These are phyloP conservation scores for Caenorhabditis inopinata DNA, from an alignment of 1,140 invertebrate species.

Conservation along the genomic window DNA sequence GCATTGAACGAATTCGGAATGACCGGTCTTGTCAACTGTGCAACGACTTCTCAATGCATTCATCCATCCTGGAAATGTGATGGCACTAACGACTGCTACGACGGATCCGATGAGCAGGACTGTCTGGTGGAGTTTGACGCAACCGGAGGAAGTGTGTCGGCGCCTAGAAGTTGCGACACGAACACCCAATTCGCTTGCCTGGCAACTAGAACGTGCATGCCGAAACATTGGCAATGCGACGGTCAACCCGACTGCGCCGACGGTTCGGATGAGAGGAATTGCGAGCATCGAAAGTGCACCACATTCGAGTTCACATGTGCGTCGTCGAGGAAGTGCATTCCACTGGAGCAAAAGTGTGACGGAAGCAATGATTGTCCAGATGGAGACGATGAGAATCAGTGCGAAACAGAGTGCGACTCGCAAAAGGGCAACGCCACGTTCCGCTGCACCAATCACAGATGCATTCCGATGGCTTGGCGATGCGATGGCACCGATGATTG, in stretches of 20 bases:
- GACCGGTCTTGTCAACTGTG: background rate
- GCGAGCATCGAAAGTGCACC: slow-evolving; percentile 58
- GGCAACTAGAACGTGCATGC: slow-evolving; percentile 68
- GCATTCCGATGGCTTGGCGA: slow-evolving; percentile 83
- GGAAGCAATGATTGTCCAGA: slow-evolving; percentile 38
- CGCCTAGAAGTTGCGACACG: background rate
- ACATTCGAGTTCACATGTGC: slow-evolving; percentile 25
- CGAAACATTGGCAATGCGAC: slow-evolving; percentile 63
- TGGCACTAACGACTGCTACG: slow-evolving; percentile 69
- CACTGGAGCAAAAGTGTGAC: slow-evolving; percentile 28
- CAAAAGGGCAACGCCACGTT: slow-evolving; percentile 3
- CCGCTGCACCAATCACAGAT: slow-evolving; percentile 77
- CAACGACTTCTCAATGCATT: slow-evolving; percentile 37
- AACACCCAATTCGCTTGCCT: slow-evolving; percentile 14
- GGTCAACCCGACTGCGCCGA: slow-evolving; percentile 63
- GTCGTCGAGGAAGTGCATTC: slow-evolving; percentile 18
- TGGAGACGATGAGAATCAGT: slow-evolving; percentile 42
- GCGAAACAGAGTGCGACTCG: slow-evolving; percentile 45
- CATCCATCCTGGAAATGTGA: slow-evolving; percentile 79
- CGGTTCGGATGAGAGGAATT: slow-evolving; percentile 71
- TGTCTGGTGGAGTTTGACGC: background rate
- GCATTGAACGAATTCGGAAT: background rate
- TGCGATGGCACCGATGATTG: slow-evolving; percentile 85
- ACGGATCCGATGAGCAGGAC: slow-evolving; percentile 20
- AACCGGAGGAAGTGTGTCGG: background rate